These are phyloP conservation scores for Lacanobia oleracea DNA, from an alignment of 2,888 invertebrate genomes.

Conservation along the genomic window DNA sequence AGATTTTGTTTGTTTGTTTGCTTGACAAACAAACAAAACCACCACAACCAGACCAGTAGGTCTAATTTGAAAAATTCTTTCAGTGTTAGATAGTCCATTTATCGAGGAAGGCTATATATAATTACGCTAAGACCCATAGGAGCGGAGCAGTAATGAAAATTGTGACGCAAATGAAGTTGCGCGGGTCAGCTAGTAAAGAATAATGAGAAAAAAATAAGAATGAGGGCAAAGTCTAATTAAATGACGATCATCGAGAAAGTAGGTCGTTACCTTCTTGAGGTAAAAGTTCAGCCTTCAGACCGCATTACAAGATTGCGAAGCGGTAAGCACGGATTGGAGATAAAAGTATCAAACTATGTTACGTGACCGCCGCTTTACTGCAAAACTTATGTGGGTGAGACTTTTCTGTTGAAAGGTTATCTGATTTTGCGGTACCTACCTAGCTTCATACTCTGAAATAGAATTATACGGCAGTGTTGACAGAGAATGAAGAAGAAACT, in stretches of 20 bases:
- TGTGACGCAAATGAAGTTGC: too few relatives aligned
- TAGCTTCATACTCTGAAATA: background rate
- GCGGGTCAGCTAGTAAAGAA: too few relatives aligned
- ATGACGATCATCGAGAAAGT: background rate
- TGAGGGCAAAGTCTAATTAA: background rate
- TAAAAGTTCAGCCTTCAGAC: conserved; percentile 13
- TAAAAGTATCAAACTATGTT: conserved; percentile 59
- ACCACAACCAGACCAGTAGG: too few relatives aligned
- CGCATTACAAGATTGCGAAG: conserved; percentile 35
- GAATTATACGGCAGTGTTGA: background rate
- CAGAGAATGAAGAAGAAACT: background rate
- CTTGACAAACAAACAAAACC: too few relatives aligned
- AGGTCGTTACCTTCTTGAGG: conserved; percentile 11
- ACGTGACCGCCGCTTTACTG: conserved; percentile 49
- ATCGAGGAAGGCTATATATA: too few relatives aligned
- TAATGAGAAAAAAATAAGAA: too few relatives aligned
- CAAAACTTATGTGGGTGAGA: conserved; percentile 49
- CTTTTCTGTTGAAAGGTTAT: conserved; percentile 26
- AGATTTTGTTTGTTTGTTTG: too few relatives aligned
- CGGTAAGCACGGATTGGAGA: conserved; percentile 49
- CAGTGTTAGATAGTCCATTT: too few relatives aligned
- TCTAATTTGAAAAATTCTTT: too few relatives aligned
- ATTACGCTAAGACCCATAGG: too few relatives aligned
- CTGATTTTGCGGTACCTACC: conserved; percentile 5
- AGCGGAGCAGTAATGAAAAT: too few relatives aligned